A percentile compares a stretch with the other conserved stretches of the same genome.
These are phyloP conservation scores for Rhinogobius similis DNA, from an alignment of 2,113 vertebrate genomes.

Conservation along the genomic window DNA sequence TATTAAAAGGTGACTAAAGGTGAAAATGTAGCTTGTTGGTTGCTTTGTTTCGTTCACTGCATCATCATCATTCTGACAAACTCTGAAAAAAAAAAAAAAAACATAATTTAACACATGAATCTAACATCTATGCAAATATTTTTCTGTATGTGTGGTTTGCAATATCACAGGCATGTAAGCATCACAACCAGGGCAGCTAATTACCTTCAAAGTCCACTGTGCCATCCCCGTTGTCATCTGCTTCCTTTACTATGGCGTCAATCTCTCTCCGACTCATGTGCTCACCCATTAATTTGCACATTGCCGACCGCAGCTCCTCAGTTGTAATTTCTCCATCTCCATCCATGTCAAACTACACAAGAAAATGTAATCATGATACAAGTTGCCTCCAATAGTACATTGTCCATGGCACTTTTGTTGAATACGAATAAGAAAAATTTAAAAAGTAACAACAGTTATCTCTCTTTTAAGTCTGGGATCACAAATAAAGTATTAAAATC, in stretches of 20 bases:
- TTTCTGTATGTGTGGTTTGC: neutral
- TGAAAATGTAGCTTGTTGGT: conserved; percentile 14
- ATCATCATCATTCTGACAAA: conserved; percentile 78
- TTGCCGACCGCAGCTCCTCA: conserved; percentile 80
- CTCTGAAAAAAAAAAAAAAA: conserved; percentile 52
- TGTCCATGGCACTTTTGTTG: neutral
- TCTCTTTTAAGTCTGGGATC: no score
- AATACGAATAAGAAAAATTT: neutral
- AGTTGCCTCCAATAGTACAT: neutral
- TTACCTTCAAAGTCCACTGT: conserved; percentile 90
- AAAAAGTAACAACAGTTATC: no score
- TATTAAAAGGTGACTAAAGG: neutral
- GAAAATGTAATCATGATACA: neutral
- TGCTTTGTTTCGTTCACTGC: conserved; percentile 44
- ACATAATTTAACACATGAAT: neutral
- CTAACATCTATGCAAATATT: neutral
- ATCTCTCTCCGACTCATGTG: conserved; percentile 80
- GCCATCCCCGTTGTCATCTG: conserved; percentile 84
- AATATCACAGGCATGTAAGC: neutral
- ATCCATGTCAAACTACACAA: conserved; percentile 83
- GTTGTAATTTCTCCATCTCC: conserved; percentile 86
- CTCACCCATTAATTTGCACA: conserved; percentile 84
- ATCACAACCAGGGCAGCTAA: neutral
- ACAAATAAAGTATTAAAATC: neutral
- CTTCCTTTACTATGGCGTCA: conserved; percentile 81